Evolutionary conservation across 2,888 invertebrate genomes (phyloP).

Genomic region (Ligdia adustata): DNA sequence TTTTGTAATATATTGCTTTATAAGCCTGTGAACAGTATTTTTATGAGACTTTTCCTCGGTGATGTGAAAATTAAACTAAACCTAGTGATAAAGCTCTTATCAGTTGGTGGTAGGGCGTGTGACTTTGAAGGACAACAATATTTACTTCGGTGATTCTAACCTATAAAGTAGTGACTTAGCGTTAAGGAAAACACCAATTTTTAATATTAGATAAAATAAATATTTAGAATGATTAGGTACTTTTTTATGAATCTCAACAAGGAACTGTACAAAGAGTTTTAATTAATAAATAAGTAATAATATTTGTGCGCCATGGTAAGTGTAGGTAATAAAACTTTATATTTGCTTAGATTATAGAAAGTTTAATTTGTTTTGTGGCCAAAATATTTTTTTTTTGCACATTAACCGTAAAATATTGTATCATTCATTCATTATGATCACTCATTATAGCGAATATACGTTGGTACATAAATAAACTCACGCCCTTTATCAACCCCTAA

Average conservation of each 20-base stretch:
- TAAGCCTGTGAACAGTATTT: slow-evolving; percentile 27
- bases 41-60: slow-evolving; percentile 28
- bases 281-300: slow-evolving; percentile 16
- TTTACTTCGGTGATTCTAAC: slow-evolving; percentile 31
- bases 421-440: no score
- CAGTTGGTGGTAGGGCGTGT: slow-evolving; percentile 29
- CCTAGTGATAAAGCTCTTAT: slow-evolving; percentile 12
- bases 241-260: slow-evolving; percentile 5
- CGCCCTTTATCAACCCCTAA: no score
- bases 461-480: no score
- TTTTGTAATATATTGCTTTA: slow-evolving; percentile 30
- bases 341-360: neutral
- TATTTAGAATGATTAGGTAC: slow-evolving; percentile 3
- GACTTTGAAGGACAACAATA: slow-evolving; percentile 37
- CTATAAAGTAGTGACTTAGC: slow-evolving; percentile 19
- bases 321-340: slow-evolving; percentile 16
- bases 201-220: slow-evolving; percentile 2
- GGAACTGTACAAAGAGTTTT: slow-evolving; percentile 17
- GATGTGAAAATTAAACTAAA: slow-evolving; percentile 26
- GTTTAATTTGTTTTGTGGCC: no score
- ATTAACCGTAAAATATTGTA: no score
- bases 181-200: slow-evolving; percentile 26
- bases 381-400: no score
- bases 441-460: no score
- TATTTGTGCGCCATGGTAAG: slow-evolving; percentile 33